Conservation (phyloP, 2,113 vertebrate species). For the Lagenorhynchus albirostris region DNA sequence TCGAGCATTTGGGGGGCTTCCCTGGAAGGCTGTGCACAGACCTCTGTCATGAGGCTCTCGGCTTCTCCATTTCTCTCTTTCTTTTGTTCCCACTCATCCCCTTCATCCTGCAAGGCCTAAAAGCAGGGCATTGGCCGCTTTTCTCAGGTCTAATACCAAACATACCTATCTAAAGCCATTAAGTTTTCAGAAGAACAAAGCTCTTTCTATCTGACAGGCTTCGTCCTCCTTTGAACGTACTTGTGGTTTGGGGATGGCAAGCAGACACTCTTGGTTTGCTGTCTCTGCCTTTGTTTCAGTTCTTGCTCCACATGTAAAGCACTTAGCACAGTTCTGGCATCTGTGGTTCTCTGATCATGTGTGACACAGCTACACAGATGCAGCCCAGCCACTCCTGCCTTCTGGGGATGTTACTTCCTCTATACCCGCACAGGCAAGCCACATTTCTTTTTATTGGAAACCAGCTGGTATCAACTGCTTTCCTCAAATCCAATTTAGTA, state of each 20-base stretch:
- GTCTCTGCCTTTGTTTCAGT: constrained; percentile 3
- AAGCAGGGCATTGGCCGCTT: background rate
- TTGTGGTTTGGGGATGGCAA: background rate
- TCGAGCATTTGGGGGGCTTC: background rate
- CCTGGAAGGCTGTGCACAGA: background rate
- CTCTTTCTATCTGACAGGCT: background rate
- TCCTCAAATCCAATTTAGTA: background rate
- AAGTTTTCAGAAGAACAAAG: background rate
- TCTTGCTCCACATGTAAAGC: background rate
- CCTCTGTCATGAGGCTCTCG: background rate
- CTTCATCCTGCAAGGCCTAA: background rate
- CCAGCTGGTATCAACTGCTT: background rate
- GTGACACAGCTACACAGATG: background rate
- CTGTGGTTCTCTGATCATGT: background rate
- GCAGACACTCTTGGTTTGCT: background rate
- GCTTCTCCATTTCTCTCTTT: background rate
- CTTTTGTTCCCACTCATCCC: background rate
- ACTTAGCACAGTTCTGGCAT: background rate
- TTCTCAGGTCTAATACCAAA: background rate
- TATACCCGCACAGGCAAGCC: background rate
- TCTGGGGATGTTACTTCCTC: background rate
- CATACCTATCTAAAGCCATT: background rate
- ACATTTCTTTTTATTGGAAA: background rate
- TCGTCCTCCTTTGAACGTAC: background rate
- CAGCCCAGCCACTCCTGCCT: background rate